phyloP scores from a whole-genome alignment of 1,140 invertebrate species.

The Metaphire vulgaris region DNA sequence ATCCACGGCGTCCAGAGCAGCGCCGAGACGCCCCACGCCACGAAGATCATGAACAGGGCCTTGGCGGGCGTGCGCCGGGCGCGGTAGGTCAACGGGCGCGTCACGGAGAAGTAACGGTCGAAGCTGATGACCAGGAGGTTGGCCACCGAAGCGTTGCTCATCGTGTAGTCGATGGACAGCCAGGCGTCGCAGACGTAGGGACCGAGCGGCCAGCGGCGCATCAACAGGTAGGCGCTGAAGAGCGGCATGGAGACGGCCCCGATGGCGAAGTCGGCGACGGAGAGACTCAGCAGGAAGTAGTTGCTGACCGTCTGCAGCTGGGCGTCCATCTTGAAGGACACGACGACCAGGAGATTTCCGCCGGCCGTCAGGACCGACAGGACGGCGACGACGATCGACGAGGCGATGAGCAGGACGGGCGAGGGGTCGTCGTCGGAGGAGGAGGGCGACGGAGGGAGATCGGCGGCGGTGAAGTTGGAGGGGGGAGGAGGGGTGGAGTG shows the following conservation, averaged over 20 bases:
- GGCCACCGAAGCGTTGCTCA: conserved; percentile 51
- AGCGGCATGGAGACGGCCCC: conserved; percentile 51
- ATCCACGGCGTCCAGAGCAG: conserved; percentile 97
- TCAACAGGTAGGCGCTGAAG: conserved; percentile 47
- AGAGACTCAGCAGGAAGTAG: too few relatives aligned
- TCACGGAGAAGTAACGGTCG: too few relatives aligned
- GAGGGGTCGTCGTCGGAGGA: not conserved
- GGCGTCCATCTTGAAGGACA: conserved; percentile 86
- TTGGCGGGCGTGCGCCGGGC: conserved; percentile 85
- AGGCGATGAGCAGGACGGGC: too few relatives aligned
- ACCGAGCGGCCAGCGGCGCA: conserved; percentile 49
- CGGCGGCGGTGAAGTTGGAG: too few relatives aligned
- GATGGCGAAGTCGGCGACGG: conserved; percentile 49
- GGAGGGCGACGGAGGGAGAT: not conserved
- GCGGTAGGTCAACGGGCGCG: conserved; percentile 89
- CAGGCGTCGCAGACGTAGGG: conserved; percentile 45
- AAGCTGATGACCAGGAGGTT: conserved; percentile 64
- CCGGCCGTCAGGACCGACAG: too few relatives aligned
- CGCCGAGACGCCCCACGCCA: conserved; percentile 48
- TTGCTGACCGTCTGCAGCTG: conserved; percentile 97
- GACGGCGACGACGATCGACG: conserved; percentile 39
- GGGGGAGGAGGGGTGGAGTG: too few relatives aligned
- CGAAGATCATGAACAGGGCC: conserved; percentile 84
- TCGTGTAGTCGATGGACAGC: too few relatives aligned
- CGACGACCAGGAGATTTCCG: conserved; percentile 96